Base-by-base conservation (phyloP, 2,888 invertebrate species). In the Spilarctia lutea region DNA sequence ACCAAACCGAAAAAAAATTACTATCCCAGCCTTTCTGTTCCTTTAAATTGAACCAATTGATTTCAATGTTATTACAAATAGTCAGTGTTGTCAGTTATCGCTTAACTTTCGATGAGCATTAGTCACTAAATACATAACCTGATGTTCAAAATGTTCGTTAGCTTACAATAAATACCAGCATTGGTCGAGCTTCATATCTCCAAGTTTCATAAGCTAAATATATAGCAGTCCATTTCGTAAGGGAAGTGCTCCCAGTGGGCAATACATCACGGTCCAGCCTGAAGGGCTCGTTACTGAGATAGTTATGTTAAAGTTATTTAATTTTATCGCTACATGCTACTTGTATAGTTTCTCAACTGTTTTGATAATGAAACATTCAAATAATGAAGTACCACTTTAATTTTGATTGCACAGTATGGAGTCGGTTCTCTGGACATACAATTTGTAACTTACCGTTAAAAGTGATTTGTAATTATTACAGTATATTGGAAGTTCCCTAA, bases 141-240 rank as follows among this genome's bases (percentile, higher is more conserved):
- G 16, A 27, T 16, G 10, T 27, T 60, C 45, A 68, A 45, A 20
- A 72, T 39, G 42, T 63, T 52, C n/a, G 42, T 33, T 27, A 72
- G 20, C 33, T 16, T 52, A 76, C 76, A 68, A 76, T 77, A 79
- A 76, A 77, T 82, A 75, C 65, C 24, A 20, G 67, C 71, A 71
- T 45, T 65, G 68, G 52, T 65, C 73, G 52, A 79, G 77, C 72
- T 73, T 74, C 81, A 79, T 84, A 85, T 83, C 80, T 80, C 75
- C 72, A 80, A 81, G 79, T 83, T 81, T 83, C 81, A 80, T 79
- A 80, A 79, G 84, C 83, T 80, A 84, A 83, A 84, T 85, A 85
- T 85, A 84, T 83, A 75, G 79, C 80, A 78, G 83, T 81, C 83
- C 82, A 84, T 85, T 85, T 75, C 75, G 79, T 79, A 79, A 77